Conservation (phyloP, 2,113 vertebrate genomes). For the Paedocypris sp. region DNA sequence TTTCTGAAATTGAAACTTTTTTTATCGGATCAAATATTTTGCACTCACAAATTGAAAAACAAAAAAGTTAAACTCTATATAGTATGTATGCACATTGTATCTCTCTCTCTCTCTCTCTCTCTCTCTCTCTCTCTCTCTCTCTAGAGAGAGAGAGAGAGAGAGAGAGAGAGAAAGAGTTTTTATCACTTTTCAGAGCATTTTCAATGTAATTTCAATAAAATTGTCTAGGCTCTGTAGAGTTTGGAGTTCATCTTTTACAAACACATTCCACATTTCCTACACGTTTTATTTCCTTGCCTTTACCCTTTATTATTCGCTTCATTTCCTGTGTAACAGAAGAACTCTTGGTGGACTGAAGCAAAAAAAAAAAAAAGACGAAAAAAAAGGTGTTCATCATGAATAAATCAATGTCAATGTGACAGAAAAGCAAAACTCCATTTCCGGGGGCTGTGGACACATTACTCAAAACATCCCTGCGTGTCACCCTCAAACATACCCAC, state of each 20-base stretch:
- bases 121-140: too few species aligned
- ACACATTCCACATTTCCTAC: neutral
- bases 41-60: too few species aligned
- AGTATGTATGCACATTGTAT: too few species aligned
- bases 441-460: slow-evolving; percentile 28
- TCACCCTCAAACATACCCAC: slow-evolving; percentile 16
- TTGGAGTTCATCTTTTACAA: neutral
- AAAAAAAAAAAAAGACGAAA: too few species aligned
- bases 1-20: neutral
- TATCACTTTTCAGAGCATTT: too few species aligned
- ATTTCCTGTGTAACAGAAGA: slow-evolving; percentile 17
- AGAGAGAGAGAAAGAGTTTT: too few species aligned
- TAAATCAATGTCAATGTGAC: slow-evolving; percentile 35
- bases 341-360: slow-evolving; percentile 17
- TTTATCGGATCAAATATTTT: too few species aligned
- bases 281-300: neutral
- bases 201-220: too few species aligned
- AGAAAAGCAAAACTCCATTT: slow-evolving; percentile 31
- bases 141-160: too few species aligned
- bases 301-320: neutral
- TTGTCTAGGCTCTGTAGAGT: too few species aligned
- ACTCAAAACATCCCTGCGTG: slow-evolving; percentile 29
- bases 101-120: too few species aligned
- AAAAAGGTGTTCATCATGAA: slow-evolving; percentile 36
- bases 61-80: too few species aligned